phyloP scores from a whole-genome alignment of 92 coral and sea anemone genomes.

The Virgularia gustaviana region DNA sequence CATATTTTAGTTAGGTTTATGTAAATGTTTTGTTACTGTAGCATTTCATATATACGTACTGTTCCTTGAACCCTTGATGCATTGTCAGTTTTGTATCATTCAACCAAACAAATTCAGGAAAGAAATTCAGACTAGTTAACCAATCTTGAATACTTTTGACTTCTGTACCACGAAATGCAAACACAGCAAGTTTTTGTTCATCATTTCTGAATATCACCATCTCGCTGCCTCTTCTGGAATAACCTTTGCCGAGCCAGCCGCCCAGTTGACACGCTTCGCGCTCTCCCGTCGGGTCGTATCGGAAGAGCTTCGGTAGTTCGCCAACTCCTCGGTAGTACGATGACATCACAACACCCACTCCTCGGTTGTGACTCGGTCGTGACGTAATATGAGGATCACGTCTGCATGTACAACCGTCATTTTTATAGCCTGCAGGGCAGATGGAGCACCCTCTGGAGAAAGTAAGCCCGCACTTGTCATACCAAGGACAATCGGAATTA shows the following conservation, averaged over 20 bases:
- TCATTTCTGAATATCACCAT: constrained; percentile 13
- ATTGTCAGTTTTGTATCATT: not conserved
- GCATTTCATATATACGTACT: too few species aligned
- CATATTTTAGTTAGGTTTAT: too few species aligned
- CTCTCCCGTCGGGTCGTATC: constrained; percentile 17
- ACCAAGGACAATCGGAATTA: constrained; percentile 10
- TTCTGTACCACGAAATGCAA: constrained; percentile 18
- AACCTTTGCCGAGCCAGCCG: constrained; percentile 19
- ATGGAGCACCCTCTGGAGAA: constrained; percentile 29
- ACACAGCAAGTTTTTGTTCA: constrained; percentile 21
- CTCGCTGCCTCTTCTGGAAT: not conserved
- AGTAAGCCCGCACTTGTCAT: constrained; percentile 31
- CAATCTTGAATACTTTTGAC: constrained; percentile 4
- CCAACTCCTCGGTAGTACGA: constrained; percentile 26
- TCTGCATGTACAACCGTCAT: constrained; percentile 26
- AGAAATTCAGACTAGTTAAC: not conserved
- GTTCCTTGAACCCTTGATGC: constrained; percentile 7
- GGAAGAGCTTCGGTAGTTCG: constrained; percentile 4
- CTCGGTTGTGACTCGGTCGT: constrained; percentile 24
- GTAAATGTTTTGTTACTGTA: too few species aligned
- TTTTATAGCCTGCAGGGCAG: constrained; percentile 28
- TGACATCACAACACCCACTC: constrained; percentile 17
- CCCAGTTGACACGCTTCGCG: constrained; percentile 1
- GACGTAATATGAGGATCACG: constrained; percentile 4
- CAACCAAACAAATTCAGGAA: not conserved